A percentile compares a stretch with the other conserved stretches of the same genome.
Conservation (phyloP, 2,113 vertebrate genomes). For the Myanophis thanlyinensis region DNA sequence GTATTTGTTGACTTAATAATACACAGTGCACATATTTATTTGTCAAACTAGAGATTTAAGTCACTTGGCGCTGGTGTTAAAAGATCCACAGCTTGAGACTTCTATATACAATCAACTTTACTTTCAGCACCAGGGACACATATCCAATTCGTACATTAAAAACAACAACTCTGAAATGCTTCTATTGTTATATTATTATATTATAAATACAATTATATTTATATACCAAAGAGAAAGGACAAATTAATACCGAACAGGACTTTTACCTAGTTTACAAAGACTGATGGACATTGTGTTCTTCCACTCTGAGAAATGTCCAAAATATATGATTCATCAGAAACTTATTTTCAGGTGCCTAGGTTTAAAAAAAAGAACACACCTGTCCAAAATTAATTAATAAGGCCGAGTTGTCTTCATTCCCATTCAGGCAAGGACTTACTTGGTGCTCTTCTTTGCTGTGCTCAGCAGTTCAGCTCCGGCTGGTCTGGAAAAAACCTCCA, state of each 20-base stretch:
- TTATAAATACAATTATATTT: too few relatives aligned
- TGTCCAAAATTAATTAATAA: constrained; percentile 19
- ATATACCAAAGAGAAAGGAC: neutral
- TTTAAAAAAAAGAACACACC: neutral
- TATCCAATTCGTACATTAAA: neutral
- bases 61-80: neutral
- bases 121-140: neutral
- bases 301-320: neutral
- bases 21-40: neutral
- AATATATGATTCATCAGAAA: neutral
- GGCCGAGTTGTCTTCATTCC: constrained; percentile 6
- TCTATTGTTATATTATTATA: too few relatives aligned
- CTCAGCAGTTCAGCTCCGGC: constrained; percentile 40
- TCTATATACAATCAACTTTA: neutral
- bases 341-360: neutral
- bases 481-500: constrained; percentile 25
- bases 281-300: neutral
- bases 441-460: constrained; percentile 12
- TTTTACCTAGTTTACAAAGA: neutral
- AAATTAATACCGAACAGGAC: neutral
- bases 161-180: neutral
- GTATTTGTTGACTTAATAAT: neutral
- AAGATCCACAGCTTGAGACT: neutral
- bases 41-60: neutral
- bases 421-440: constrained; percentile 33